Evolutionary conservation across 2,888 invertebrate genomes (phyloP), one percentile per base, ranked within the genome.

Genomic region (Agrochola macilenta): DNA sequence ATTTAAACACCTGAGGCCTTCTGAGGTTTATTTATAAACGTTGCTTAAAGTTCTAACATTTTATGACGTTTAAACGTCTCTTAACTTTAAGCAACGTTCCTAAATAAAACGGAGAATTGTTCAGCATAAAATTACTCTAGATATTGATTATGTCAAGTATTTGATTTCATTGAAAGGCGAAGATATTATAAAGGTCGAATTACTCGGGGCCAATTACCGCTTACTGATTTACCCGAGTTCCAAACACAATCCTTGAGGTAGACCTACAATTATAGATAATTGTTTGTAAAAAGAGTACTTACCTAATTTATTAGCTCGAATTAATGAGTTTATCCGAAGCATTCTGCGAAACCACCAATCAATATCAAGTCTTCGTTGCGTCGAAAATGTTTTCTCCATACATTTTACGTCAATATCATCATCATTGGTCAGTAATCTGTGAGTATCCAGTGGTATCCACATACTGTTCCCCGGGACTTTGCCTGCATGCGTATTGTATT

Each of bases 241-340:
- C 11, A 74, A 73, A 73, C 26, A 64, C 5, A 57, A 64, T 64
- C 20, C 39, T 74, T 35, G 26, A 26, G 11, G 12, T 26, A n/a
- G n/a, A n/a, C n/a, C 23, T 30, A 23, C n/a, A n/a, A n/a, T n/a
- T n/a, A n/a, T n/a, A n/a, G n/a, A n/a, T 49, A 49, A 74, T 46
- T 64, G 30, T 43, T n/a, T 66, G 46, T 46, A 66, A 46, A 20
- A 66, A 26, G 20, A 66, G 65, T n/a, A 26, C 3, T 2, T 26
- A 65, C 4, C 8, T 43, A 65, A 65, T 46, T n/a, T 14, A 5
- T 65, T 46, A 7, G 26, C n/a, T 58, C n/a, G 12, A 58, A 58
- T 26, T 26, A 26, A 26, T 58, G 26, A 58, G 26, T 26, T 58
- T 58, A 58, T 58, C 7, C 26, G 57, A n/a, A n/a, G n/a, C 4